phyloP scores from a whole-genome alignment of 2,888 invertebrate genomes.

The Megaustenia siamemsis region DNA sequence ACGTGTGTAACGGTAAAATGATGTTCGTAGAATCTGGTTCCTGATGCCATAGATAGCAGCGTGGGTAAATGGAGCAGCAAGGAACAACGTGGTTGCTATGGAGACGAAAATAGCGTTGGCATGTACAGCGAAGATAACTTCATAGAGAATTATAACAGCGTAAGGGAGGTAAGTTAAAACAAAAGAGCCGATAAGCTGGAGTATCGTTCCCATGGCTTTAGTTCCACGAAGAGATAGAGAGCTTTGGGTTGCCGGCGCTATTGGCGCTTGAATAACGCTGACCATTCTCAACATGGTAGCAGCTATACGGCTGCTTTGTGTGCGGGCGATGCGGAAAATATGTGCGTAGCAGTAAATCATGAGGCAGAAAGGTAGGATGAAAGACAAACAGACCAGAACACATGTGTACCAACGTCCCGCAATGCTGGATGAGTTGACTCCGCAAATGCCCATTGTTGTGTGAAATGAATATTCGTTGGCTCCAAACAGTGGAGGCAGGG shows the following conservation, averaged over 20 bases:
- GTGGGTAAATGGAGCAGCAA: slow-evolving; percentile 71
- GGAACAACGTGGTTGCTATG: slow-evolving; percentile 69
- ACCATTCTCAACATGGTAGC: slow-evolving; percentile 77
- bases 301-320: slow-evolving; percentile 74
- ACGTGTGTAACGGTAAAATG: slow-evolving; percentile 69
- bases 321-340: slow-evolving; percentile 73
- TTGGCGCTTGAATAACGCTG: slow-evolving; percentile 74
- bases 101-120: slow-evolving; percentile 63
- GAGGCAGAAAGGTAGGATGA: slow-evolving; percentile 68
- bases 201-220: slow-evolving; percentile 74
- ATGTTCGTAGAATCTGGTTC: slow-evolving; percentile 71
- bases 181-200: slow-evolving; percentile 73
- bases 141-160: slow-evolving; percentile 65
- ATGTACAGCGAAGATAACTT: slow-evolving; percentile 57
- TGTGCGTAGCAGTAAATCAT: slow-evolving; percentile 75
- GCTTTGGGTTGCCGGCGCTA: slow-evolving; percentile 65
- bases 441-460: slow-evolving; percentile 69
- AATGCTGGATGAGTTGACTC: slow-evolving; percentile 62
- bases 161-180: slow-evolving; percentile 72
- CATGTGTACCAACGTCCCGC: slow-evolving; percentile 66
- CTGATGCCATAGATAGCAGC: slow-evolving; percentile 74
- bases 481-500: slow-evolving; percentile 70
- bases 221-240: slow-evolving; percentile 68
- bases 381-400: slow-evolving; percentile 63
- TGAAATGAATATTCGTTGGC: slow-evolving; percentile 65